Evolutionary conservation across 2,113 vertebrate genomes (phyloP).

Genomic region (Chionis minor): DNA sequence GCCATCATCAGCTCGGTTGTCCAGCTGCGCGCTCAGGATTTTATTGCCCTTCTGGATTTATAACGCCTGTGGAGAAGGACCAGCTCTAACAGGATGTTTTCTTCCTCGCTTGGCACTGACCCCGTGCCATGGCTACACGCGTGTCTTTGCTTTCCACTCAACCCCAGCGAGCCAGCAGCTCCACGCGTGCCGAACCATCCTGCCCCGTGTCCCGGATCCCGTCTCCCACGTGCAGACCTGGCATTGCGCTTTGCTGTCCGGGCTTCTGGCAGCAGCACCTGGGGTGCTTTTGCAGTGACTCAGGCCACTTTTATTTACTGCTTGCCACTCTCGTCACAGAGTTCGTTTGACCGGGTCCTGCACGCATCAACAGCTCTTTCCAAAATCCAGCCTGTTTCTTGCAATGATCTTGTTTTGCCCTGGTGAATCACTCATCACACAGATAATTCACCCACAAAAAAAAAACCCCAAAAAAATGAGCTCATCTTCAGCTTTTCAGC

Average conservation of each 20-base stretch:
- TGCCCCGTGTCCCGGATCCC: fast-evolving
- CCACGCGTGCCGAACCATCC: fast-evolving
- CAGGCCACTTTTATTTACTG: neutral
- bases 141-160: neutral
- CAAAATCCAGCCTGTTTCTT: neutral
- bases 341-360: fast-evolving
- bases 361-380: neutral
- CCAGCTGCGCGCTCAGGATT: neutral
- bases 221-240: fast-evolving
- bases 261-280: neutral
- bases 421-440: slow-evolving; percentile 14
- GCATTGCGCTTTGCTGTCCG: fast-evolving
- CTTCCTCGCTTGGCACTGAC: fast-evolving
- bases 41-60: neutral
- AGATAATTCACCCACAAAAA: slow-evolving; percentile 6
- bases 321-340: neutral
- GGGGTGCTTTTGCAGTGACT: neutral
- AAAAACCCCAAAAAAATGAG: neutral
- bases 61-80: neutral
- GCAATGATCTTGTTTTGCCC: neutral
- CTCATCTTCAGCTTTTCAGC: neutral
- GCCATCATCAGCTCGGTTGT: fast-evolving
- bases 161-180: fast-evolving
- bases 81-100: fast-evolving
- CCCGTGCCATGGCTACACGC: fast-evolving